Evolutionary conservation across 2,888 invertebrate genomes (phyloP).

Genomic region (Aplocera efformata): DNA sequence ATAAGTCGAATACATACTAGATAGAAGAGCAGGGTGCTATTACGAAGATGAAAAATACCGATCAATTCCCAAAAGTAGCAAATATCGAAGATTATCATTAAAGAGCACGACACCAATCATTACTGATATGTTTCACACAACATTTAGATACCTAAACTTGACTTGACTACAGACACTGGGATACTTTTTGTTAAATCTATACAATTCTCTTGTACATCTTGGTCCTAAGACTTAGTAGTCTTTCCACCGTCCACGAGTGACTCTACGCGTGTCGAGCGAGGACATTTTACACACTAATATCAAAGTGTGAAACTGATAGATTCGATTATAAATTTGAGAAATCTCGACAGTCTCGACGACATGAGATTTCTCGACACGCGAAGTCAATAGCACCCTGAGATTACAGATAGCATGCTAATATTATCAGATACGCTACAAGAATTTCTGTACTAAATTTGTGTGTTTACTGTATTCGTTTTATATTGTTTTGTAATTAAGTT

Average conservation of each 20-base stretch:
- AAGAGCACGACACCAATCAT: conserved; percentile 29
- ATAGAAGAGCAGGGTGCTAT: conserved; percentile 62
- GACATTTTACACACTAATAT: too few relatives aligned
- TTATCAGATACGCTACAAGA: conserved; percentile 36
- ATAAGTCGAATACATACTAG: conserved; percentile 12
- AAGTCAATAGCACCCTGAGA: conserved; percentile 62
- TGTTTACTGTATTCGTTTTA: too few relatives aligned
- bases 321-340: too few relatives aligned
- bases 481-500: too few relatives aligned
- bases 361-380: conserved; percentile 14
- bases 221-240: conserved; percentile 18
- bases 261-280: conserved; percentile 7
- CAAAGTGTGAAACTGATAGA: too few relatives aligned
- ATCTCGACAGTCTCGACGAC: neutral
- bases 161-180: too few relatives aligned
- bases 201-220: conserved; percentile 17
- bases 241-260: conserved; percentile 11
- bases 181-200: conserved; percentile 8
- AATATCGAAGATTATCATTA: conserved; percentile 16
- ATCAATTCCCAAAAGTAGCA: conserved; percentile 16
- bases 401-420: conserved; percentile 34
- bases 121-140: conserved; percentile 28
- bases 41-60: conserved; percentile 38
- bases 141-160: conserved; percentile 15
- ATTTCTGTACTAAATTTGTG: too few relatives aligned